These are phyloP conservation scores for Deilephila elpenor DNA, from an alignment of 2,888 invertebrate species.

Conservation along the genomic window DNA sequence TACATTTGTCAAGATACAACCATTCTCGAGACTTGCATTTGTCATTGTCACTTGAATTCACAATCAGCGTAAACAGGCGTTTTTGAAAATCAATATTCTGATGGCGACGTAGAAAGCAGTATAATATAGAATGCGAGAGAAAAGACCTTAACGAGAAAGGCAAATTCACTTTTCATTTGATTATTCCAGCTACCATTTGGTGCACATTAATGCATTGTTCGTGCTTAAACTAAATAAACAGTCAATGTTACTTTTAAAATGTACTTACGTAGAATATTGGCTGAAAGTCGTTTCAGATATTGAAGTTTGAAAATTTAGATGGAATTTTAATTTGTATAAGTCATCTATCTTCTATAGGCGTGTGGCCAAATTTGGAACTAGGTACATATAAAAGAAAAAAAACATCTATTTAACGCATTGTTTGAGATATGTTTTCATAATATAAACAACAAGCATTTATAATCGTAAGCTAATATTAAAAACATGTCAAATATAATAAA, in stretches of 20 bases:
- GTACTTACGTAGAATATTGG: background rate
- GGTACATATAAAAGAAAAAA: no score
- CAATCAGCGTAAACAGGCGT: conserved; percentile 10
- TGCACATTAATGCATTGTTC: conserved; percentile 26
- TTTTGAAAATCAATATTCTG: conserved; percentile 31
- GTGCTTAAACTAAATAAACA: conserved; percentile 10
- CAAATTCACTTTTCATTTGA: conserved; percentile 30
- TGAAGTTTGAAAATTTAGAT: no score
- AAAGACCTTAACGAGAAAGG: conserved; percentile 31
- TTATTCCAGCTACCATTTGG: conserved; percentile 34
- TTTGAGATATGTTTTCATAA: no score
- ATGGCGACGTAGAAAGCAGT: conserved; percentile 33
- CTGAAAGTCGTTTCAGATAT: background rate
- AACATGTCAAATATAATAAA: no score
- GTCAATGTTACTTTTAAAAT: background rate
- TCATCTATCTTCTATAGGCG: no score
- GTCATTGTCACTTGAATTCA: conserved; percentile 20
- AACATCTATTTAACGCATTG: no score
- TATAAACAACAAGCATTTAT: no score
- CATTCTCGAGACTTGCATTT: conserved; percentile 1
- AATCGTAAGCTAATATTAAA: no score
- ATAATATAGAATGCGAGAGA: conserved; percentile 29
- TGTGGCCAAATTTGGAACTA: no score
- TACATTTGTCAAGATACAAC: conserved; percentile 29
- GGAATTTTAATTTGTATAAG: no score